A percentile compares a stretch with the other conserved stretches of the same genome.
phyloP scores from a whole-genome alignment of 2,113 vertebrate genomes.

The Seriola rivoliana region DNA sequence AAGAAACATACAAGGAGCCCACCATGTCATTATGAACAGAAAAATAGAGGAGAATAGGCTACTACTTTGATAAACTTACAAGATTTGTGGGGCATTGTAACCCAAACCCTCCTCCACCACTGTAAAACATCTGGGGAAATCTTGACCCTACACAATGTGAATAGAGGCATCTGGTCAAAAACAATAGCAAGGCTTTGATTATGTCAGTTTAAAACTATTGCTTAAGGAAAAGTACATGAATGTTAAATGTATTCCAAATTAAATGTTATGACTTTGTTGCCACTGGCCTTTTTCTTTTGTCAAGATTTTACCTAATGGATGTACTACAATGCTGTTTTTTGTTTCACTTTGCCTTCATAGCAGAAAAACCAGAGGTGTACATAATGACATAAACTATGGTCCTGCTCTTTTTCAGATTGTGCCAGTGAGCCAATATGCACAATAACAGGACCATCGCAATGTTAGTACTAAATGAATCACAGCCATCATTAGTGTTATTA shows the following conservation, averaged over 20 bases:
- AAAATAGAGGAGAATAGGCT: not conserved
- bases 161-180: not conserved
- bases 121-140: not conserved
- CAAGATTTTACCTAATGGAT: too few species aligned
- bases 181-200: not conserved
- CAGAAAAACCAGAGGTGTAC: not conserved
- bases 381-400: not conserved
- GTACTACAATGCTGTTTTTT: too few species aligned
- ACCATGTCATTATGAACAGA: not conserved
- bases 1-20: not conserved
- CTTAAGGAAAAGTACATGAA: not conserved
- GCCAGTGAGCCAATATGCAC: too few species aligned
- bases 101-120: not conserved
- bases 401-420: too few species aligned
- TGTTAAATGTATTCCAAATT: not conserved
- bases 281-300: too few species aligned
- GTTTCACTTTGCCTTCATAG: too few species aligned
- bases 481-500: not conserved
- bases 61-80: not conserved
- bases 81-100: not conserved
- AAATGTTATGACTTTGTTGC: too few species aligned
- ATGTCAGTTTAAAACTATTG: not conserved
- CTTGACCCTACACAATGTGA: not conserved
- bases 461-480: not conserved
- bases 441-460: too few species aligned